Evolutionary conservation across 2,797 vertebrate genomes (phyloP).

Genomic region (Psittacula derbiana): DNA sequence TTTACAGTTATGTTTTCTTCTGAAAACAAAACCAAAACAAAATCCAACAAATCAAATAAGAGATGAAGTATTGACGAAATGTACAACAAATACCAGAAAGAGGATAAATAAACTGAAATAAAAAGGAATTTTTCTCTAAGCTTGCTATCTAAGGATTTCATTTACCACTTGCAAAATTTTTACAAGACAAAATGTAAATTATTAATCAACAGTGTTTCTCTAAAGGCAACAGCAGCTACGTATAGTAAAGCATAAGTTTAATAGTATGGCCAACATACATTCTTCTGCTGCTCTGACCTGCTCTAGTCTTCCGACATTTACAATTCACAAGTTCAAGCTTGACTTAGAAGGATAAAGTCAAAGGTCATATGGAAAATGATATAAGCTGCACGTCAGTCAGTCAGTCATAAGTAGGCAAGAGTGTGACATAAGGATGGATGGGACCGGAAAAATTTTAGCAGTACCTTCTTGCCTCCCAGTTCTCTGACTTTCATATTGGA

Average conservation of each 20-base stretch:
- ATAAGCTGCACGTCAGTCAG: background rate
- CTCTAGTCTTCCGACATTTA: constrained; percentile 11
- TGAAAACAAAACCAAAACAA: background rate
- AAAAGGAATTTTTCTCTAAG: background rate
- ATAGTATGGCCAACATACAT: background rate
- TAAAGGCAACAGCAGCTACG: background rate
- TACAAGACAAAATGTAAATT: background rate
- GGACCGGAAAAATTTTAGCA: background rate
- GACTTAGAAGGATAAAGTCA: background rate
- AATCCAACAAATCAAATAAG: background rate
- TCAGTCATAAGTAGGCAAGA: background rate
- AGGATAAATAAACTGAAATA: background rate
- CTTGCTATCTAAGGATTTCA: background rate
- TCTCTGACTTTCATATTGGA: background rate
- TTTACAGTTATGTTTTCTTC: background rate
- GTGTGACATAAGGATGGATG: background rate
- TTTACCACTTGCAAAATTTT: background rate
- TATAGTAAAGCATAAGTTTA: background rate
- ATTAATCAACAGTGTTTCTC: background rate
- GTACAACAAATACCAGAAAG: background rate
- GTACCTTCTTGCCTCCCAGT: background rate
- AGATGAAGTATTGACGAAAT: background rate
- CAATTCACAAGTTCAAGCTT: background rate
- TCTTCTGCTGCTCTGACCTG: background rate
- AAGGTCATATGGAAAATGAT: constrained; percentile 6